These are phyloP conservation scores for Hedya salicella DNA, from an alignment of 2,888 invertebrate species.

Conservation along the genomic window DNA sequence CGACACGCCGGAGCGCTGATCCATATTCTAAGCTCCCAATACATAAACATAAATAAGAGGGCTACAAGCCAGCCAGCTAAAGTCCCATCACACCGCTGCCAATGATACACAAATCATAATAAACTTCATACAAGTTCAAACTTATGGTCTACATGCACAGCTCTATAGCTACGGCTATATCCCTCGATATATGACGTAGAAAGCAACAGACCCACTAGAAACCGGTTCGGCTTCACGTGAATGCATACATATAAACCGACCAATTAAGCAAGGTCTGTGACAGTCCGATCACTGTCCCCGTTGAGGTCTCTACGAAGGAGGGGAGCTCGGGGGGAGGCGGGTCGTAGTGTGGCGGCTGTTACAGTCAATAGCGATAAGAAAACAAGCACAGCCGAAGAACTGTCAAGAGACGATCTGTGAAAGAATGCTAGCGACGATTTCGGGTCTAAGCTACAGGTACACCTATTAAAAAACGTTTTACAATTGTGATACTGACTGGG, in stretches of 20 bases:
- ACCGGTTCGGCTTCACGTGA: constrained; percentile 78
- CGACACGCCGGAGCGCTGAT: constrained; percentile 43
- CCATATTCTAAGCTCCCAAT: constrained; percentile 54
- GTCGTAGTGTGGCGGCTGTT: constrained; percentile 66
- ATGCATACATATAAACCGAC: constrained; percentile 76
- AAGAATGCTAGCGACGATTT: constrained; percentile 57
- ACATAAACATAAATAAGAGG: constrained; percentile 66
- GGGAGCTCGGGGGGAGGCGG: constrained; percentile 59
- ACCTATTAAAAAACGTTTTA: no score
- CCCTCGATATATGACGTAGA: constrained; percentile 76
- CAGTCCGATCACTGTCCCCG: constrained; percentile 69
- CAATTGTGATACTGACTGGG: no score
- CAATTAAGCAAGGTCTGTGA: constrained; percentile 78
- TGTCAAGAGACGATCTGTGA: constrained; percentile 71
- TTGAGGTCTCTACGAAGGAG: constrained; percentile 55
- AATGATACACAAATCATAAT: constrained; percentile 79
- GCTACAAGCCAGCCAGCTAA: constrained; percentile 64
- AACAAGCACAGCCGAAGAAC: constrained; percentile 69
- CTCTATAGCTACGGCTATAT: constrained; percentile 71
- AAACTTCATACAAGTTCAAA: constrained; percentile 71
- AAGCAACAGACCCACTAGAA: constrained; percentile 73
- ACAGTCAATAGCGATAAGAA: constrained; percentile 76
- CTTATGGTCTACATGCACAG: constrained; percentile 65
- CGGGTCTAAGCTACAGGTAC: constrained; percentile 23
- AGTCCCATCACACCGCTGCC: constrained; percentile 72